Evolutionary conservation across 2,888 invertebrate species (phyloP), one percentile per base, ranked within the genome.

Genomic region (Phrixothrix hirtus): DNA sequence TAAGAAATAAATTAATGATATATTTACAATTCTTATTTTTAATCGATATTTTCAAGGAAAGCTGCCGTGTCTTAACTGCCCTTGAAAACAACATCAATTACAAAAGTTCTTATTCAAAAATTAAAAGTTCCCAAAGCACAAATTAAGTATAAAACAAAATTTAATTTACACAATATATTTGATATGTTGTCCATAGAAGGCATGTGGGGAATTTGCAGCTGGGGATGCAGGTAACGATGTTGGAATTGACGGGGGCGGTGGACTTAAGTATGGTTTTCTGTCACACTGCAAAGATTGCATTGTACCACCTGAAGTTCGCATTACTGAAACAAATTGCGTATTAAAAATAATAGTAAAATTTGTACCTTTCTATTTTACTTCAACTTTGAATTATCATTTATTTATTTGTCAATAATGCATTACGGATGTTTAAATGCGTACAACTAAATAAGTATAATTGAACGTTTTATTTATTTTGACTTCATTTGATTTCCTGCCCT

Each of bases 181-280:
- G 41, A 70, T 64, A 38, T 72, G 65, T 27, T 72, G 62, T 41
- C 75, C 73, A 59, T 73, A 74, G 57, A 68, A 74, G 15, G 69
- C 61, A 55, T 75, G 73, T 0, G 74, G 65, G 12, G 72, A 71
- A 52, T 71, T 73, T 1, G 80, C 76, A 1, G 80, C 75, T 0
- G 81, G 77, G 29, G 81, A 75, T 7, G 79, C 77, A 0, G 83
- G 78, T 42, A 81, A 61, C 21, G 73, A 69, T 14, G 74, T 67
- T 15, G 74, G 72, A 51, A 73, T 70, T 37, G 74, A 68, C 3
- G 81, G 79, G 15, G 82, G 79, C 1, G 82, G 80, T 1, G 78
- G 74, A 2, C 78, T 75, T 29, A 80, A 69, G 66, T 79, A 81
- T n/a, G 81, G 78, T 69, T 83, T 83, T 63, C 82, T 77, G 61